A percentile compares a stretch with the other conserved stretches of the same genome.
phyloP scores from a whole-genome alignment of 1,140 invertebrate species.

The Planococcus citri region DNA sequence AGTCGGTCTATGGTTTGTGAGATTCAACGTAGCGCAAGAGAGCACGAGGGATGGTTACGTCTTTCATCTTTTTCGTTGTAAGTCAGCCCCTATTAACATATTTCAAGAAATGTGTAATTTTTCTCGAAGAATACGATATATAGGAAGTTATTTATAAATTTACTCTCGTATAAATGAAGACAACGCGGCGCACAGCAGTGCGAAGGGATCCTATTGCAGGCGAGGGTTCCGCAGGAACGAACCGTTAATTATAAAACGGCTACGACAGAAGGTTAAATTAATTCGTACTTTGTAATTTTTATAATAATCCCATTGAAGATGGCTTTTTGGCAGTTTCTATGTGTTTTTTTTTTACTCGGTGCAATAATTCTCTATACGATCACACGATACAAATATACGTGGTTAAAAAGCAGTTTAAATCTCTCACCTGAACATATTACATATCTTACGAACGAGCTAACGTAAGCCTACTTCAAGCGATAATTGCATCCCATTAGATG shows the following conservation, averaged over 20 bases:
- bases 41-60: background rate
- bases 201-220: too few relatives aligned
- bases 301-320: too few relatives aligned
- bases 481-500: too few relatives aligned
- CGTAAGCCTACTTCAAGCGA: too few relatives aligned
- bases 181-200: background rate
- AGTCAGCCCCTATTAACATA: constrained; percentile 6
- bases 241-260: background rate
- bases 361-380: too few relatives aligned
- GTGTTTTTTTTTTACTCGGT: too few relatives aligned
- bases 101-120: constrained; percentile 8
- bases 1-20: background rate
- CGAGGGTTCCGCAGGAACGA: background rate
- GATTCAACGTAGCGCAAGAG: background rate
- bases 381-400: too few relatives aligned
- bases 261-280: background rate
- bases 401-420: too few relatives aligned
- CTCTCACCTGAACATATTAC: too few relatives aligned
- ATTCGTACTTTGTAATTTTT: constrained; percentile 6
- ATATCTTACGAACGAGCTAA: too few relatives aligned
- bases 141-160: background rate
- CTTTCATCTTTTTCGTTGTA: background rate
- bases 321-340: too few relatives aligned
- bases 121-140: background rate
- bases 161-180: background rate